phyloP scores from a whole-genome alignment of 2,888 invertebrate species.

The Mactromeris polynyma region DNA sequence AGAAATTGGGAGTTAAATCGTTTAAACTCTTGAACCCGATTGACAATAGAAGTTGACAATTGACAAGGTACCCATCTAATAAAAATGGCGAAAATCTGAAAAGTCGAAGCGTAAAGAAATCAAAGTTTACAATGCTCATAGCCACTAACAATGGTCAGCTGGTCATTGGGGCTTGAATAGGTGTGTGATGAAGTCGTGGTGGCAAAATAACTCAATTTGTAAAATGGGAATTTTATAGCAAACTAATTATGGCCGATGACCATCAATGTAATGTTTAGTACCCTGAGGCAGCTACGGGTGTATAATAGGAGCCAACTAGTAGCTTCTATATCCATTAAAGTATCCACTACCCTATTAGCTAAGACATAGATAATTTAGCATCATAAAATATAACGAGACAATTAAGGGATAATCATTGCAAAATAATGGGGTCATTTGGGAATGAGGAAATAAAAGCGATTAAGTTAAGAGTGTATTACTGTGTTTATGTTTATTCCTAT shows the following conservation, averaged over 20 bases:
- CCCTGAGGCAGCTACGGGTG: conserved; percentile 3
- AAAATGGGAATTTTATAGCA: conserved; percentile 69
- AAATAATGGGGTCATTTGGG: conserved; percentile 26
- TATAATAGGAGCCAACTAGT: conserved; percentile 21
- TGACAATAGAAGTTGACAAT: conserved; percentile 63
- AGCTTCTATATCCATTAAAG: conserved; percentile 12
- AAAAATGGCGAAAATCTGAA: conserved; percentile 59
- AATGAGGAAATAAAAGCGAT: conserved; percentile 21
- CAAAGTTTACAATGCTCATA: conserved; percentile 57
- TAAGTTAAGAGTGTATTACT: not conserved
- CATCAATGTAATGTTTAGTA: conserved; percentile 37
- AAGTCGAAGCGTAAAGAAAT: conserved; percentile 53
- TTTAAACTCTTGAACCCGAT: conserved; percentile 70
- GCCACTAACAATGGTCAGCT: conserved; percentile 40
- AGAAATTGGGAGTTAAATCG: conserved; percentile 57
- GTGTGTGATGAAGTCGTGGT: conserved; percentile 52
- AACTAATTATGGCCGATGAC: conserved; percentile 61
- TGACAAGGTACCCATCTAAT: conserved; percentile 47
- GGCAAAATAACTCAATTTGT: conserved; percentile 71
- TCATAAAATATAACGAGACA: conserved; percentile 29
- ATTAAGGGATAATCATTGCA: conserved; percentile 31
- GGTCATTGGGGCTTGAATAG: conserved; percentile 36
- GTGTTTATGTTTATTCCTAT: not conserved
- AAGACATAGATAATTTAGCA: conserved; percentile 31
- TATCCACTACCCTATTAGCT: conserved; percentile 25